Conservation (phyloP, 2,113 vertebrate genomes). For the Symphodus melops region DNA sequence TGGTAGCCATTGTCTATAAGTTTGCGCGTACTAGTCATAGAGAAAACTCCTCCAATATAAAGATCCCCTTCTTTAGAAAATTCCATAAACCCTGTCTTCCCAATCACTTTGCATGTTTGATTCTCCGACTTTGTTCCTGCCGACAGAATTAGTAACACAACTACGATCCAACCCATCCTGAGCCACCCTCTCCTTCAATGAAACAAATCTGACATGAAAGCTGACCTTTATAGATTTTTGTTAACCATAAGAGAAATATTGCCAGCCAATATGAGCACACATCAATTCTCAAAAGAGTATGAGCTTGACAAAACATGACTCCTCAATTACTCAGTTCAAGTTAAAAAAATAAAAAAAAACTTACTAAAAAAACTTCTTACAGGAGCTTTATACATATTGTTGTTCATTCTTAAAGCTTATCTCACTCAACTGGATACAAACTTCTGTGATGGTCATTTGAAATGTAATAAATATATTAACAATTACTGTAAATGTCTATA, state of each 20-base stretch:
- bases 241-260: neutral
- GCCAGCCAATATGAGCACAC: slow-evolving; percentile 26
- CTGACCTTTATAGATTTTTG: slow-evolving; percentile 54
- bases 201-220: neutral
- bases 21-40: slow-evolving; percentile 42
- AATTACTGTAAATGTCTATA: too few species aligned
- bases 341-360: too few species aligned
- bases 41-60: slow-evolving; percentile 71
- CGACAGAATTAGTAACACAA: slow-evolving; percentile 58
- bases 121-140: slow-evolving; percentile 45
- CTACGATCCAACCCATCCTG: slow-evolving; percentile 55
- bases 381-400: too few species aligned
- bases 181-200: slow-evolving; percentile 32
- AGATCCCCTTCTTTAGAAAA: slow-evolving; percentile 74
- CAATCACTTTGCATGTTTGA: slow-evolving; percentile 67
- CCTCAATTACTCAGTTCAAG: too few species aligned
- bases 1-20: slow-evolving; percentile 39
- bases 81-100: slow-evolving; percentile 63
- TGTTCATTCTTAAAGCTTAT: too few species aligned
- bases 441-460: too few species aligned
- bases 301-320: neutral
- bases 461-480: too few species aligned
- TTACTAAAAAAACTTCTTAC: too few species aligned
- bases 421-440: too few species aligned
- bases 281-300: slow-evolving; percentile 34